Conservation (phyloP, 2,797 vertebrate genomes). For the Gallirallus australis region DNA sequence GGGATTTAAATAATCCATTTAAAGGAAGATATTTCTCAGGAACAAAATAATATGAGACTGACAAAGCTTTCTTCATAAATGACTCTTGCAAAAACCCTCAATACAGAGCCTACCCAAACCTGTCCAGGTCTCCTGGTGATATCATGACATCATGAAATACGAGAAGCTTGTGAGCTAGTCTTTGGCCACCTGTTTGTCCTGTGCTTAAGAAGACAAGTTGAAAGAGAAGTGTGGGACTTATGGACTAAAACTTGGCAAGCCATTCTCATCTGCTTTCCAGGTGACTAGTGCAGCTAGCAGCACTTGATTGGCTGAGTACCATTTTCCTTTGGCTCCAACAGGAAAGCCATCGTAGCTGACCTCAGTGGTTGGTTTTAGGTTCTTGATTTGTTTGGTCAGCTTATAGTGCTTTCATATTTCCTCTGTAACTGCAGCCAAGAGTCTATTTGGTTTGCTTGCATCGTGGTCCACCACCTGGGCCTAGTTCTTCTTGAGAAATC, state of each 20-base stretch:
- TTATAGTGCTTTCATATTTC: not conserved
- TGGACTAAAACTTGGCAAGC: not conserved
- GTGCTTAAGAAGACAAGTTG: not conserved
- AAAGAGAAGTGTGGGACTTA: not conserved
- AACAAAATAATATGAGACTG: not conserved
- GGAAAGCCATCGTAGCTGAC: not conserved
- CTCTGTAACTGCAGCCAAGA: not conserved
- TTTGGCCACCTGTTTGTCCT: constrained; percentile 27
- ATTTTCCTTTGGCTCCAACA: not conserved
- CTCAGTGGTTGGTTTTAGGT: not conserved
- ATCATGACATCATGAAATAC: not conserved
- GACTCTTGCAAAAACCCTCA: not conserved
- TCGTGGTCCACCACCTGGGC: not conserved
- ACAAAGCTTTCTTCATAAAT: not conserved
- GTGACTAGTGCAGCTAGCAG: not conserved
- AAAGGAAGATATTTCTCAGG: not conserved
- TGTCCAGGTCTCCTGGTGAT: not conserved
- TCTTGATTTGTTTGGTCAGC: constrained; percentile 26
- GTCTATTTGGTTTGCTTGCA: not conserved
- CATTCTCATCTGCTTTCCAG: not conserved
- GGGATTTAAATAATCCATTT: not conserved
- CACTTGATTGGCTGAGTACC: not conserved
- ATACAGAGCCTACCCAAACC: not conserved
- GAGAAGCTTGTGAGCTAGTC: not conserved
- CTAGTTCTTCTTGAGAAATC: not conserved